Evolutionary conservation across 2,888 invertebrate species (phyloP), one percentile per base, ranked within the genome.

Genomic region (Phasia obesa): DNA sequence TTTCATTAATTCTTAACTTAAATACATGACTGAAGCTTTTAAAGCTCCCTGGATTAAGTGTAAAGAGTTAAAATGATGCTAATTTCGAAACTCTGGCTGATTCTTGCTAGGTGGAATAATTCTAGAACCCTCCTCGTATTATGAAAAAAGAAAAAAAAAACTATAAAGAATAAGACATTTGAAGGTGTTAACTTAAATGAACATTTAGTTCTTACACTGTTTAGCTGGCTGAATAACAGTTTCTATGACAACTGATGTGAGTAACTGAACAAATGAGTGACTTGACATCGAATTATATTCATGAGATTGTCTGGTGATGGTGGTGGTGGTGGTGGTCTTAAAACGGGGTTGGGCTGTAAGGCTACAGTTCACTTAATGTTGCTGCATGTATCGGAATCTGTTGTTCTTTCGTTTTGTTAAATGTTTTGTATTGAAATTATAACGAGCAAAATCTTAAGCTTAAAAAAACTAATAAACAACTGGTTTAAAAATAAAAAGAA

Each of bases 171-270:
- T 35, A 35, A 35, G 11, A 35, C 11, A 35, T 11, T 35, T 35
- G 9, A 11, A 35, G 9, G 2, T 35, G 35, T 35, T 31, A 27
- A 70, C 13, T 53, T 19, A 77, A 65, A 51, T 73, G 23, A 73
- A 51, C 27, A 42, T 62, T 60, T 74, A 74, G 60, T 74, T 69
- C 60, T 69, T 69, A 47, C 38, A 21, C 15, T 11, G 11, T 55
- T 27, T 42, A 67, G 31, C 49, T 57, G 55, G 19, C 47, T 57
- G n/a, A 25, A 51, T 4, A 31, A 62, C 15, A 44, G 62, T 71
- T 60, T 35, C 25, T 60, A 67, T 69, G 73, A 69, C 73, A 80
- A 51, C 67, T 67, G 67, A 67, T 44, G 53, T 64, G 80, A 64
- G 31, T 55, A 31, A 44, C 13, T 60, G 38, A 44, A 17, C n/a